phyloP scores from a whole-genome alignment of 2,113 vertebrate species.

The Gambusia holbrooki region DNA sequence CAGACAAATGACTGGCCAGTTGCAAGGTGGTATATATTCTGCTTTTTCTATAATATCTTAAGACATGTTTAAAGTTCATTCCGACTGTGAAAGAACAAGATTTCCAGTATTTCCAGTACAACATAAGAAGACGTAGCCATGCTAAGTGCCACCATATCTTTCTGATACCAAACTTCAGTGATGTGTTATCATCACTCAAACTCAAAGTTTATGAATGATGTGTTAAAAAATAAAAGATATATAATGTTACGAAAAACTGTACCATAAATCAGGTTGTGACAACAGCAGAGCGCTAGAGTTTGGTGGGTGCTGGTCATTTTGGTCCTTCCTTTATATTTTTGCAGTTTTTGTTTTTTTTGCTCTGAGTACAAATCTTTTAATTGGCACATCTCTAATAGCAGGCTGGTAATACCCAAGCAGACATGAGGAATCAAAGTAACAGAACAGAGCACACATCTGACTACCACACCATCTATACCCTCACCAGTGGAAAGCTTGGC shows the following conservation, averaged over 20 bases:
- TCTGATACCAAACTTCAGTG: no score
- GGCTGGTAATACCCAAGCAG: not conserved
- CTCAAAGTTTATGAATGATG: not conserved
- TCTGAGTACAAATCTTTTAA: not conserved
- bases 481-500: slow-evolving; percentile 71
- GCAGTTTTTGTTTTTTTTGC: not conserved
- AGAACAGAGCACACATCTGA: slow-evolving; percentile 47
- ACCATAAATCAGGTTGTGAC: no score
- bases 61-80: no score
- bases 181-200: no score
- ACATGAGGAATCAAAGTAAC: slow-evolving; percentile 30
- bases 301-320: not conserved
- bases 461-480: slow-evolving; percentile 61
- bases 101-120: no score
- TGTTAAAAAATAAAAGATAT: not conserved
- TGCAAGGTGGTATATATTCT: not conserved
- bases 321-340: not conserved
- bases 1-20: not conserved
- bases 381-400: not conserved
- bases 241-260: not conserved
- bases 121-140: no score
- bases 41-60: no score
- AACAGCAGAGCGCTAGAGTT: not conserved
- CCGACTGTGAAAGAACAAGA: no score
- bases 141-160: no score